Conservation (phyloP, 1,140 invertebrate species). For the Mycetomoellerius zeteki region DNA sequence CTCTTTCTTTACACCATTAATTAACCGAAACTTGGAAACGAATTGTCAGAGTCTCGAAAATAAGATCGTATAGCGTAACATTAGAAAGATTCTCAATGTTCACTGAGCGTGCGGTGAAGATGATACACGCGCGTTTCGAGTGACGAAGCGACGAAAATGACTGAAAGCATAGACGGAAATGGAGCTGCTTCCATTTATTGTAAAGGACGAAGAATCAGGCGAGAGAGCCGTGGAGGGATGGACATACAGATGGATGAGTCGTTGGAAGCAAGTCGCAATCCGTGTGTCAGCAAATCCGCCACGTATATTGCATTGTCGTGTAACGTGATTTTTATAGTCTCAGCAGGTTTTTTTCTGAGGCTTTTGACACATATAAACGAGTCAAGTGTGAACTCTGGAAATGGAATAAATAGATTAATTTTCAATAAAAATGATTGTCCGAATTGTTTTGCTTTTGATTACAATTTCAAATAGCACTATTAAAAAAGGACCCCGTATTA, state of each 20-base stretch:
- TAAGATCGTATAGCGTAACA: no score
- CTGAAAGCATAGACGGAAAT: slow-evolving; percentile 7
- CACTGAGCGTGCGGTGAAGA: slow-evolving; percentile 10
- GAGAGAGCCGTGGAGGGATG: not conserved
- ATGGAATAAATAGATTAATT: not conserved
- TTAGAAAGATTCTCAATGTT: slow-evolving; percentile 2
- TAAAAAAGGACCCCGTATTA: no score
- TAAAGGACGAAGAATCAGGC: slow-evolving; percentile 12
- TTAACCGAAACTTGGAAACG: slow-evolving; percentile 48
- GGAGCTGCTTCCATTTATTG: slow-evolving; percentile 27
- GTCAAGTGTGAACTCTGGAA: not conserved
- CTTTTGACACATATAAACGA: not conserved
- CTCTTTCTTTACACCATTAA: slow-evolving; percentile 28
- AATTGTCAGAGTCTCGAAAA: slow-evolving; percentile 6
- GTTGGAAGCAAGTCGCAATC: not conserved
- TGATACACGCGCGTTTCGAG: not conserved
- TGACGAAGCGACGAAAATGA: slow-evolving; percentile 37
- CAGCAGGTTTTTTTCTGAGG: not conserved
- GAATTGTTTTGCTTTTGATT: not conserved
- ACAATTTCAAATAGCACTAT: not conserved
- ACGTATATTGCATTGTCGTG: slow-evolving; percentile 2
- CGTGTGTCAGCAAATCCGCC: not conserved
- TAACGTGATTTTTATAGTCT: slow-evolving; percentile 8
- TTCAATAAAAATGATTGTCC: not conserved
- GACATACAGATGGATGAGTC: not conserved